A percentile compares a stretch with the other conserved stretches of the same genome.
Evolutionary conservation across 2,113 vertebrate species (phyloP).

Genomic region (Dolichotis patagonum): DNA sequence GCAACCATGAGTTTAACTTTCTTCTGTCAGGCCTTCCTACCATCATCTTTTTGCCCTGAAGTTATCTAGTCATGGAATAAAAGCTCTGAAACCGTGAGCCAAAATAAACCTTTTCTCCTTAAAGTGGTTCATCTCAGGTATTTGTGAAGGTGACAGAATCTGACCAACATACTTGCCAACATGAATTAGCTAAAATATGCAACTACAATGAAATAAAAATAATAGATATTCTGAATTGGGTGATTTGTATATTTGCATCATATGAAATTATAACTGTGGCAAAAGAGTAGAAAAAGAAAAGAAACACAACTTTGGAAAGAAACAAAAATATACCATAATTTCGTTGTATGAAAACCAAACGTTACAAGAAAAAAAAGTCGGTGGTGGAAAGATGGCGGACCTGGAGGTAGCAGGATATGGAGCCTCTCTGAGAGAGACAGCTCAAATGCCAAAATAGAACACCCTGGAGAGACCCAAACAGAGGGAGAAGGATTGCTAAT

Average conservation of each 20-base stretch:
- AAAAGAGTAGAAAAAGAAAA: not conserved
- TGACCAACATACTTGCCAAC: not conserved
- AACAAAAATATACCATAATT: constrained; percentile 26
- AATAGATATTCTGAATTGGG: not conserved
- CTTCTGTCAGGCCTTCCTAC: not conserved
- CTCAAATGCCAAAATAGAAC: too few relatives aligned
- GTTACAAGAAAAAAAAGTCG: not conserved
- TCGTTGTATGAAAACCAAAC: constrained; percentile 49
- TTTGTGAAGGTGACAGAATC: not conserved
- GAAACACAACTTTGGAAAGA: constrained; percentile 1
- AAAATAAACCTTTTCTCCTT: not conserved
- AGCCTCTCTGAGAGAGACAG: too few relatives aligned
- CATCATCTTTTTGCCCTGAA: not conserved
- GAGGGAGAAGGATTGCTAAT: too few relatives aligned
- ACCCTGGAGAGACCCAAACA: too few relatives aligned
- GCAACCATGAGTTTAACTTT: not conserved
- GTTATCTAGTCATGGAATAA: not conserved
- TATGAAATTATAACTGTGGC: not conserved
- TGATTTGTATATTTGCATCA: constrained; percentile 38
- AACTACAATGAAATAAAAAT: not conserved
- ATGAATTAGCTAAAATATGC: not conserved
- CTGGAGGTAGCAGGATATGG: too few relatives aligned
- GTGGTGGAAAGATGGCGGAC: too few relatives aligned
- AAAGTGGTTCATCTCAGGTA: not conserved
- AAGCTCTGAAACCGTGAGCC: not conserved